phyloP scores from a whole-genome alignment of 2,113 vertebrate genomes.

The Rhea americana region DNA sequence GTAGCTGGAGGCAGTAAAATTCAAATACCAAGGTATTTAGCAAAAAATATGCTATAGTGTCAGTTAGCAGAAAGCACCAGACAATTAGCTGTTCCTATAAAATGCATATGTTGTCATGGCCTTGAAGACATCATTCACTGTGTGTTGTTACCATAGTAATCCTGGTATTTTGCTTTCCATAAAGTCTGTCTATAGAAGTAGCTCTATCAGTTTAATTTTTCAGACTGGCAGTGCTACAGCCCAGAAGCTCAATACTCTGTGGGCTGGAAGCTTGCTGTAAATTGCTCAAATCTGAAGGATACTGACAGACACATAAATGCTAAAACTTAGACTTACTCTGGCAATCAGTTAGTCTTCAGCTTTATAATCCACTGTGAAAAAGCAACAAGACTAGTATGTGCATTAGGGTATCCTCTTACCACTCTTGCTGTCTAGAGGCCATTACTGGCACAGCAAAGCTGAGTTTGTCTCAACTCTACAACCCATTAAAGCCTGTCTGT shows the following conservation, averaged over 20 bases:
- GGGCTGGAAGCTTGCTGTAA: not conserved
- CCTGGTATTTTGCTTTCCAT: slow-evolving; percentile 18
- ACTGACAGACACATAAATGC: not conserved
- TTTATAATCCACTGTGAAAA: not conserved
- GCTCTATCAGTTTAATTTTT: slow-evolving; percentile 21
- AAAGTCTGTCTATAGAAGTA: slow-evolving; percentile 26
- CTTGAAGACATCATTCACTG: slow-evolving; percentile 23
- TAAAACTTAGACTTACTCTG: not conserved
- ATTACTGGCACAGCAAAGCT: not conserved
- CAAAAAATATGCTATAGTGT: slow-evolving; percentile 30
- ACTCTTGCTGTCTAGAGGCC: not conserved
- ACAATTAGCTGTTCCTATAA: slow-evolving; percentile 60
- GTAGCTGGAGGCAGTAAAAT: slow-evolving; percentile 39
- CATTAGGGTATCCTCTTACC: too few species aligned
- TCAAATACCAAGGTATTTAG: slow-evolving; percentile 45
- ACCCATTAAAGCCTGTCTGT: not conserved
- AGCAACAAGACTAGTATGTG: accelerated
- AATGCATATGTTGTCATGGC: slow-evolving; percentile 43
- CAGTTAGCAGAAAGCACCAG: slow-evolving; percentile 23
- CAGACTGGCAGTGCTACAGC: not conserved
- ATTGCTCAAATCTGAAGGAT: not conserved
- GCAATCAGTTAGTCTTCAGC: not conserved
- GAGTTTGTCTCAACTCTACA: not conserved
- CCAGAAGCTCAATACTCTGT: not conserved
- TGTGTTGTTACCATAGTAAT: slow-evolving; percentile 58